Percentiles rank a stretch among this genome's conserved stretches.
Evolutionary conservation across 2,797 vertebrate species (phyloP).

Genomic region (Sciaenops ocellatus): DNA sequence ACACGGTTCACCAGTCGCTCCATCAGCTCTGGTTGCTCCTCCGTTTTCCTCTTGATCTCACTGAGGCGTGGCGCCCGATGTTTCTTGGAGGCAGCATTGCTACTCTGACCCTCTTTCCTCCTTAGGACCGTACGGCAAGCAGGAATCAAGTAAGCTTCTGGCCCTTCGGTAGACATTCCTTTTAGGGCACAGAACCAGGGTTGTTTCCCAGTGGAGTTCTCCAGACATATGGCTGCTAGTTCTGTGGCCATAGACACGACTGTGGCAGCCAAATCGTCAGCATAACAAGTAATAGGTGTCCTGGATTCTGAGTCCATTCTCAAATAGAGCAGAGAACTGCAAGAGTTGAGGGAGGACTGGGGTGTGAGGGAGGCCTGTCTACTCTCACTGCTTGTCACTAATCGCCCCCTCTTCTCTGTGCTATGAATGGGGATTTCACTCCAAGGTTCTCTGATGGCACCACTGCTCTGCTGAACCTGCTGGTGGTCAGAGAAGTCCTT

Average conservation of each 20-base stretch:
- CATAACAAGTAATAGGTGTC: conserved; percentile 92
- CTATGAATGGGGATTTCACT: conserved; percentile 77
- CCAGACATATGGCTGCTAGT: conserved; percentile 97
- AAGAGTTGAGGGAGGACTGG: conserved; percentile 80
- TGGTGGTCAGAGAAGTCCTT: conserved; percentile 82
- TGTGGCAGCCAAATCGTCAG: conserved; percentile 95
- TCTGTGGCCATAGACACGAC: conserved; percentile 99
- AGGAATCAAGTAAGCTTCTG: conserved; percentile 87
- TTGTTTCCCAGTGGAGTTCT: conserved; percentile 96
- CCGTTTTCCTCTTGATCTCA: conserved; percentile 98
- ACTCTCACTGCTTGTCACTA: conserved; percentile 75
- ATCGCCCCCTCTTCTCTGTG: conserved; percentile 71
- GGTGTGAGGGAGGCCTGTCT: conserved; percentile 82
- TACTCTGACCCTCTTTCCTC: conserved; percentile 89
- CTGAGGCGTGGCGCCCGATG: conserved; percentile 97
- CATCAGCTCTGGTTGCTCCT: conserved; percentile 98
- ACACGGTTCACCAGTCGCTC: conserved; percentile 96
- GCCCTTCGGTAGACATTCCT: conserved; percentile 82
- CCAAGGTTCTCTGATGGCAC: conserved; percentile 68
- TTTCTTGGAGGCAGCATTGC: conserved; percentile 87
- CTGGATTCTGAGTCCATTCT: conserved; percentile 86
- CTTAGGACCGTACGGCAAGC: conserved; percentile 88
- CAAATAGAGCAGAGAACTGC: conserved; percentile 78
- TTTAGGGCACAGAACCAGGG: conserved; percentile 98
- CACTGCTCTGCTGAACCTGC: conserved; percentile 65